Conservation (phyloP, 2,888 invertebrate genomes). For the Empis livida region DNA sequence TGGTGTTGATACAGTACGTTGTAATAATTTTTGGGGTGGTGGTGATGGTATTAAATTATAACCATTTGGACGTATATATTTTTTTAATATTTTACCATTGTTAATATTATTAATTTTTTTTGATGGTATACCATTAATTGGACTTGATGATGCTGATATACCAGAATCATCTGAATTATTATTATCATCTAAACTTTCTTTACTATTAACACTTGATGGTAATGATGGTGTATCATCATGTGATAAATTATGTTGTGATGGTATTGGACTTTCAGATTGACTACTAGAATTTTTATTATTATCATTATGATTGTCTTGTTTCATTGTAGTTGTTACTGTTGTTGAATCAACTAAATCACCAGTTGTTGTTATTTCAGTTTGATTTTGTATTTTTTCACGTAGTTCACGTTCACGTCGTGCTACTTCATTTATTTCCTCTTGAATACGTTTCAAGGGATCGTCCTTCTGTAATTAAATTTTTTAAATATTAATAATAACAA, state of each 20-base stretch:
- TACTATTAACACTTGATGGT: slow-evolving; percentile 27
- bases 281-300: not conserved
- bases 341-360: not conserved
- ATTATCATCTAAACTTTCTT: slow-evolving; percentile 26
- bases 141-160: slow-evolving; percentile 33
- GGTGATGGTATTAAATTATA: slow-evolving; percentile 31
- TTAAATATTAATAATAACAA: too few relatives aligned
- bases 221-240: slow-evolving; percentile 20
- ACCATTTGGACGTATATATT: slow-evolving; percentile 31
- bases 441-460: slow-evolving; percentile 68
- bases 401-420: slow-evolving; percentile 73
- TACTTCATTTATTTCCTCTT: slow-evolving; percentile 79
- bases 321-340: not conserved
- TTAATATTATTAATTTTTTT: not conserved
- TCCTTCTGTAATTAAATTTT: not conserved
- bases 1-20: slow-evolving; percentile 30
- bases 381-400: slow-evolving; percentile 37
- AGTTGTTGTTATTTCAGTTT: slow-evolving; percentile 12
- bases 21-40: slow-evolving; percentile 27
- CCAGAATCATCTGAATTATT: slow-evolving; percentile 33
- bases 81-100: slow-evolving; percentile 15
- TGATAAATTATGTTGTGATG: not conserved
- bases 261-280: not conserved
- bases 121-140: slow-evolving; percentile 6
- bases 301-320: too few relatives aligned